A percentile compares a stretch with the other conserved stretches of the same genome.
Evolutionary conservation across 2,113 vertebrate genomes (phyloP).

Genomic region (Hydrochoerus hydrochaeris): DNA sequence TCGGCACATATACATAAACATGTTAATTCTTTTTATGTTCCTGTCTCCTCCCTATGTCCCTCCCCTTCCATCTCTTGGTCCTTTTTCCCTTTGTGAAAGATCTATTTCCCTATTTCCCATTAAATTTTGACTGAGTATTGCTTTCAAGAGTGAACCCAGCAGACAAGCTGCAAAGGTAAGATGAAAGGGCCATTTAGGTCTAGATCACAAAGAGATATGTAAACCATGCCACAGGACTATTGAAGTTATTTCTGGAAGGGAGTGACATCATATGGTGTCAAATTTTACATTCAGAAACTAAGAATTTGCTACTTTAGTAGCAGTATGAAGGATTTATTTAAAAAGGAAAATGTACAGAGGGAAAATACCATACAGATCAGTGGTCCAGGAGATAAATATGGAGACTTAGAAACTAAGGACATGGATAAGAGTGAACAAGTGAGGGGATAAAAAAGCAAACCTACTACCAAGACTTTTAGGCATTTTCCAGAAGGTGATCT

Average conservation of each 20-base stretch:
- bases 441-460: neutral
- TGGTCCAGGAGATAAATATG: neutral
- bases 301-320: neutral
- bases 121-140: neutral
- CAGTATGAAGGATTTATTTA: neutral
- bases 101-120: neutral
- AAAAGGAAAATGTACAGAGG: neutral
- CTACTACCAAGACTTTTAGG: neutral
- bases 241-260: neutral
- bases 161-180: neutral
- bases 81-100: neutral
- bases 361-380: neutral
- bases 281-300: neutral
- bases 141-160: neutral
- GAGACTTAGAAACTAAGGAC: neutral
- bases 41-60: neutral
- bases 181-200: neutral
- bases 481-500: neutral
- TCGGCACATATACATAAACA: neutral
- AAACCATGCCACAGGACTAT: neutral
- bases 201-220: neutral
- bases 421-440: neutral
- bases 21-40: neutral
- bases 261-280: neutral
- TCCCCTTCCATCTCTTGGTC: neutral